Evolutionary conservation across 2,888 invertebrate species (phyloP).

Genomic region (Microctonus aethiopoides): DNA sequence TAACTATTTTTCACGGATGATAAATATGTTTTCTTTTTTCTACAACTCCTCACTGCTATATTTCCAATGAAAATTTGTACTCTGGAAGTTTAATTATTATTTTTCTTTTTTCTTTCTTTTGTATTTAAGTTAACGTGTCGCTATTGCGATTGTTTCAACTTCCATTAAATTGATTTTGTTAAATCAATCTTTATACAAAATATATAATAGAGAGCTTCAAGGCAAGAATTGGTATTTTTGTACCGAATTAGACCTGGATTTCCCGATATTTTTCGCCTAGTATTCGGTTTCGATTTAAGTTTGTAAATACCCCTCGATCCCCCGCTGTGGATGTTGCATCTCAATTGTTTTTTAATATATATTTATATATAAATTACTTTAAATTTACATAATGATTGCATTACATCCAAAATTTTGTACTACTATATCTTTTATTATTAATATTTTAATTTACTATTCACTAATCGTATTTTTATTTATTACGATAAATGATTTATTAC

Average conservation of each 20-base stretch:
- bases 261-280: slow-evolving; percentile 47
- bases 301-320: slow-evolving; percentile 16
- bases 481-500: slow-evolving; percentile 7
- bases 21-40: slow-evolving; percentile 12
- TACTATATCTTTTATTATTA: slow-evolving; percentile 5
- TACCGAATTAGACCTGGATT: slow-evolving; percentile 63
- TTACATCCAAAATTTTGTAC: slow-evolving; percentile 7
- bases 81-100: slow-evolving; percentile 46
- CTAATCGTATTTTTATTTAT: slow-evolving; percentile 7
- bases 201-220: slow-evolving; percentile 65
- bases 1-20: slow-evolving; percentile 19
- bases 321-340: slow-evolving; percentile 27
- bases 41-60: slow-evolving; percentile 29
- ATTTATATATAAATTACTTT: slow-evolving; percentile 21
- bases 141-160: background rate
- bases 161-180: slow-evolving; percentile 32
- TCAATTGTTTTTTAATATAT: slow-evolving; percentile 20
- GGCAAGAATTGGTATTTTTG: slow-evolving; percentile 67
- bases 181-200: slow-evolving; percentile 39
- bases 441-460: slow-evolving; percentile 7
- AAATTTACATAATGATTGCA: slow-evolving; percentile 25
- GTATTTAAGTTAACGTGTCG: background rate
- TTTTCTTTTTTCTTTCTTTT: slow-evolving; percentile 2
- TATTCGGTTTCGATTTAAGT: background rate
- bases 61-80: slow-evolving; percentile 62